Evolutionary conservation across 2,797 vertebrate species (phyloP).

Genomic region (Acanthis flammea): DNA sequence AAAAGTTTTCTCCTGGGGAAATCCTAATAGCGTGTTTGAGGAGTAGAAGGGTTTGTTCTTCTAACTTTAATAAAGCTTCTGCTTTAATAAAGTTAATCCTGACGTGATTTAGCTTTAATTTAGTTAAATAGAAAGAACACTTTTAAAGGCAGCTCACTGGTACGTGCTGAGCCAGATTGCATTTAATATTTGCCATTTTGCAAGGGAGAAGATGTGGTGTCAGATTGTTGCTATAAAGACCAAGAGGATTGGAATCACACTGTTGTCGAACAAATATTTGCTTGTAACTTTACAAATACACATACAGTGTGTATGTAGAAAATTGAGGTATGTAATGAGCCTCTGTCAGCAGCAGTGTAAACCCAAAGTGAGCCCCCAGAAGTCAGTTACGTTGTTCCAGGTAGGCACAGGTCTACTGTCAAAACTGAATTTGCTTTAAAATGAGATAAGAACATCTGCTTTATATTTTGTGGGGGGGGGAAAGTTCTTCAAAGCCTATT

Average conservation of each 20-base stretch:
- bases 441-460: not conserved
- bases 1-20: not conserved
- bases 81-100: not conserved
- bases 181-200: not conserved
- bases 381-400: fast-evolving
- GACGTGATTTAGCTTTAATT: not conserved
- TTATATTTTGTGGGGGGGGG: not conserved
- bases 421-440: not conserved
- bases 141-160: not conserved
- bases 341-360: not conserved
- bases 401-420: not conserved
- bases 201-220: not conserved
- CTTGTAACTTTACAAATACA: not conserved
- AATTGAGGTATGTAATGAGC: not conserved
- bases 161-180: not conserved
- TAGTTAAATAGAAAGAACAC: not conserved
- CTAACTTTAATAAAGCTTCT: not conserved
- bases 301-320: not conserved
- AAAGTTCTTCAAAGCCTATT: not conserved
- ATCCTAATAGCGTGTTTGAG: not conserved
- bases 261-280: not conserved
- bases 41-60: not conserved
- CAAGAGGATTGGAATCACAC: not conserved
- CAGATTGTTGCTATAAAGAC: not conserved
- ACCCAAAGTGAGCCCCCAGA: not conserved